These are phyloP conservation scores for Fregetta grallaria DNA, from an alignment of 2,113 vertebrate species.

Conservation along the genomic window DNA sequence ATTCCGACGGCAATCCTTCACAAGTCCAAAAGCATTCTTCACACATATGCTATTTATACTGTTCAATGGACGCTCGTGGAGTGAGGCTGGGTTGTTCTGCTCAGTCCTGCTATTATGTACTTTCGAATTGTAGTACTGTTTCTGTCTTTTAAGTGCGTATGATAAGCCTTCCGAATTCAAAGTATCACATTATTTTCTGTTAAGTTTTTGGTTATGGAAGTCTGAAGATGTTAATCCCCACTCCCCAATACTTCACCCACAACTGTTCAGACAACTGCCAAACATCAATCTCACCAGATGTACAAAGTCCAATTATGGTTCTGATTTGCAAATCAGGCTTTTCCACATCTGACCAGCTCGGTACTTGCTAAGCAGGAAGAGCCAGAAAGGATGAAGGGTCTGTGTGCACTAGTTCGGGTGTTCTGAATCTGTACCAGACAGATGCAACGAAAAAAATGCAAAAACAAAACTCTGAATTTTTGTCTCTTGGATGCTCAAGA, in stretches of 20 bases:
- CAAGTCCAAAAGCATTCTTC: not conserved
- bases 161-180: not conserved
- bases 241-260: not conserved
- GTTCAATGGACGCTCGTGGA: not conserved
- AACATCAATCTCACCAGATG: not conserved
- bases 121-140: not conserved
- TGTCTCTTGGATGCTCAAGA: not conserved
- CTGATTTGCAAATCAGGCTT: not conserved
- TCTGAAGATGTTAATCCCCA: not conserved
- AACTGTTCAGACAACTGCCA: not conserved
- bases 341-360: not conserved
- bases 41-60: not conserved
- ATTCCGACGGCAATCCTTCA: not conserved
- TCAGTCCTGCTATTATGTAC: not conserved
- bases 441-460: not conserved
- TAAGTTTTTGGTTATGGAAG: not conserved
- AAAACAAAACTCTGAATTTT: not conserved
- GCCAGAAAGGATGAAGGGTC: not conserved
- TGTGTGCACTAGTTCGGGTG: not conserved
- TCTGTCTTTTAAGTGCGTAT: not conserved
- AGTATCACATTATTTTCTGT: not conserved
- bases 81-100: not conserved
- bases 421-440: conserved; percentile 64
- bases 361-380: not conserved
- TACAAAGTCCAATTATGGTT: not conserved